These are phyloP conservation scores for Leucophenga maculata DNA, from an alignment of 2,888 invertebrate species.

Conservation along the genomic window DNA sequence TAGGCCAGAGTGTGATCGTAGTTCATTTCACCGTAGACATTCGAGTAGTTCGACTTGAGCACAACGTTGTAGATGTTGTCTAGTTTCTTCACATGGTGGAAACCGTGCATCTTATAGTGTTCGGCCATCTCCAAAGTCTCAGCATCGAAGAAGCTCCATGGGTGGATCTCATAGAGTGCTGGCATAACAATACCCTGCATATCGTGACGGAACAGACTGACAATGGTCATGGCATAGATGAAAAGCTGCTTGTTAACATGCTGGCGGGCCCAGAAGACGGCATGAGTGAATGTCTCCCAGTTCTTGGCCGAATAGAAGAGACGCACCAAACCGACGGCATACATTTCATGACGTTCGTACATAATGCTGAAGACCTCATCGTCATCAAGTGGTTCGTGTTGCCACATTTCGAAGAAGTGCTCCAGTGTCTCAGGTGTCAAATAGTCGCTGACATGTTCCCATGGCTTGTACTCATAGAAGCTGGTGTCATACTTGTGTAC, in stretches of 20 bases:
- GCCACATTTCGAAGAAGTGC: slow-evolving; percentile 74
- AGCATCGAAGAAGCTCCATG: slow-evolving; percentile 77
- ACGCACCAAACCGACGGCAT: slow-evolving; percentile 77
- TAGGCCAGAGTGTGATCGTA: slow-evolving; percentile 79
- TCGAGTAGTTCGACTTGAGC: slow-evolving; percentile 80
- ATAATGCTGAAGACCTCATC: slow-evolving; percentile 65
- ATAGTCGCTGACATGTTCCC: slow-evolving; percentile 76
- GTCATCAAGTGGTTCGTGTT: slow-evolving; percentile 72
- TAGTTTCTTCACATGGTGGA: slow-evolving; percentile 73
- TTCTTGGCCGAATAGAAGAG: slow-evolving; percentile 81
- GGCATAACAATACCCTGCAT: slow-evolving; percentile 76
- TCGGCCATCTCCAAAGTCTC: slow-evolving; percentile 74
- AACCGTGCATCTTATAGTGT: slow-evolving; percentile 76
- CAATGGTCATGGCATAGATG: slow-evolving; percentile 77
- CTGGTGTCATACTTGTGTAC: slow-evolving; percentile 73
- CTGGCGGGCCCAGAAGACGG: slow-evolving; percentile 80
- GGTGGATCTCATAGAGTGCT: slow-evolving; percentile 80
- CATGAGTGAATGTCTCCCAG: slow-evolving; percentile 82
- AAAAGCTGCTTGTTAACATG: slow-evolving; percentile 78
- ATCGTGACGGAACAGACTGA: slow-evolving; percentile 76
- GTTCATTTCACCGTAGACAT: slow-evolving; percentile 75
- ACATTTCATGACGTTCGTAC: slow-evolving; percentile 72
- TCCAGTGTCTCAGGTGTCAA: slow-evolving; percentile 76
- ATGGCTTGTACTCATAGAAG: slow-evolving; percentile 74
- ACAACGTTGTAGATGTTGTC: slow-evolving; percentile 75